Evolutionary conservation across 2,888 invertebrate species (phyloP), one percentile per base, ranked within the genome.

Genomic region (Corbicula japonica): DNA sequence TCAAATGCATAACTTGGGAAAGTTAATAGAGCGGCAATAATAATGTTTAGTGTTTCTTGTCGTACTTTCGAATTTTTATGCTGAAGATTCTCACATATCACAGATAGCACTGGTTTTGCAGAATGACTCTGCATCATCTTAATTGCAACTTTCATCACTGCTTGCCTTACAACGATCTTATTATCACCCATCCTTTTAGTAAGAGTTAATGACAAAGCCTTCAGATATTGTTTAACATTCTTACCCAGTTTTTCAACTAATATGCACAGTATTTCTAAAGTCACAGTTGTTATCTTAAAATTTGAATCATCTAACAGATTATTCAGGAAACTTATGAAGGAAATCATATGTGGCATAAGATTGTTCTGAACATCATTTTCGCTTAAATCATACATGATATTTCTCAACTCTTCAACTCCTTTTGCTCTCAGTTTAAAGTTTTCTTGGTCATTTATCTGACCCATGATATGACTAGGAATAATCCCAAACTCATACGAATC

Each of bases 1-100:
- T 96, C 96, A 90, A 96, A 95, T 86, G 96, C 96, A 62, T 96
- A 96, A 88, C 96, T 96, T 1, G 97, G 97, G 91, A 96, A 97
- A 35, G 96, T 96, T 92, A 97, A 95, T 84, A 97, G 93, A 10
- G 96, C 95, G 84, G 96, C 96, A 90, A 97, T 96, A 61, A 97
- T 94, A 87, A 96, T 95, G 93, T 97, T 96, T 10, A 97, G 92
- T 0, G 96, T 95, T 89, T 96, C 96, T 93, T 97, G 96, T 71
- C 96, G 94, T 76, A 96, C 95, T 94, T 96, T 92, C 3, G 94
- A 93, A 81, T 94, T 94, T 75, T 93, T 91, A 80, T 94, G 93
- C 41, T 92, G 90, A 44, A 94, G 90, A 78, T 94, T 94, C 63
- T 94, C 94, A 69, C 94, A 92, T 48, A 95, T 90, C 78, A 94